A percentile compares a stretch with the other conserved stretches of the same genome.
Conservation (phyloP, 2,113 vertebrate species). For the Canis aureus region DNA sequence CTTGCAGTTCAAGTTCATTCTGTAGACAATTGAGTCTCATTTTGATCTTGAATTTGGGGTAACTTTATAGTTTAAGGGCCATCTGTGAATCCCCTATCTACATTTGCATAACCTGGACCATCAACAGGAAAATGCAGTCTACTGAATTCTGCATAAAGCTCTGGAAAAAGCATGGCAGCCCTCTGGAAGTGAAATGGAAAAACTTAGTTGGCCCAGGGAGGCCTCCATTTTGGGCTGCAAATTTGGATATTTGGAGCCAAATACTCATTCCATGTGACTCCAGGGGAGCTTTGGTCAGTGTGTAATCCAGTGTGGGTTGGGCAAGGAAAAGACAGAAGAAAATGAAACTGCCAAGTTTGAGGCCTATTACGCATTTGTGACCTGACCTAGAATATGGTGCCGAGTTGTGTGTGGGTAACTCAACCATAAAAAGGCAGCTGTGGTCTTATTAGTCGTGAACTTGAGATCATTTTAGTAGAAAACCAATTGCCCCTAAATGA, state of each 20-base stretch:
- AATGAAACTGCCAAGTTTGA: slow-evolving; percentile 76
- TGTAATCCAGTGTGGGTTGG: slow-evolving; percentile 83
- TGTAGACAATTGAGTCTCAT: slow-evolving; percentile 71
- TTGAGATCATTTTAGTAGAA: slow-evolving; percentile 80
- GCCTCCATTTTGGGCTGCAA: slow-evolving; percentile 69
- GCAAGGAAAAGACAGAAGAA: slow-evolving; percentile 79
- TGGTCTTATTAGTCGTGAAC: slow-evolving; percentile 82
- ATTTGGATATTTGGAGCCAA: slow-evolving; percentile 68
- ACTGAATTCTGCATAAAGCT: neutral
- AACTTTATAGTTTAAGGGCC: slow-evolving; percentile 51
- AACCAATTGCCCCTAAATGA: slow-evolving; percentile 76
- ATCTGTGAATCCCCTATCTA: slow-evolving; percentile 43
- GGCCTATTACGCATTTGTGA: slow-evolving; percentile 79
- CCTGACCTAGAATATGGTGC: slow-evolving; percentile 78
- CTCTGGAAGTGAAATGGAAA: slow-evolving; percentile 68
- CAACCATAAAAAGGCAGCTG: slow-evolving; percentile 79
- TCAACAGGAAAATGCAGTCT: slow-evolving; percentile 36
- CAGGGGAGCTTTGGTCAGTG: slow-evolving; percentile 76
- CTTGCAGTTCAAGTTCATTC: slow-evolving; percentile 55
- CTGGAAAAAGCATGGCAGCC: neutral
- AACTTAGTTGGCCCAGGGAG: slow-evolving; percentile 46
- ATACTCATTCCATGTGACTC: slow-evolving; percentile 80
- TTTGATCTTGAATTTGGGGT: slow-evolving; percentile 65
- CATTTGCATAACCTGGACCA: neutral
- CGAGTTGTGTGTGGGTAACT: slow-evolving; percentile 77